Evolutionary conservation across 2,113 vertebrate genomes (phyloP).

Genomic region (Lanius collurio): DNA sequence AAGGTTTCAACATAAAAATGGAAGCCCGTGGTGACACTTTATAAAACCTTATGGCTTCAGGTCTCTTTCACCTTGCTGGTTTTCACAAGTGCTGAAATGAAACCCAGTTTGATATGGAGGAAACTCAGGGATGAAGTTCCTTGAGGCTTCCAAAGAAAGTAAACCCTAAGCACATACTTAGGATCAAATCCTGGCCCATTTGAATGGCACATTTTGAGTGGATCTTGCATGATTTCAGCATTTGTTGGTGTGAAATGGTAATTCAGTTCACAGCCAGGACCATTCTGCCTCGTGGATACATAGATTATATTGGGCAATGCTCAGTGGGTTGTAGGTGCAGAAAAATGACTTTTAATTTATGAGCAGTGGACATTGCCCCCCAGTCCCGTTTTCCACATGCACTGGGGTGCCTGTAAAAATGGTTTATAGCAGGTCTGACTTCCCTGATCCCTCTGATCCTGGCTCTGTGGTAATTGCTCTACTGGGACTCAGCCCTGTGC

Average conservation of each 20-base stretch:
- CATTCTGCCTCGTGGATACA: background rate
- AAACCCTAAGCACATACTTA: background rate
- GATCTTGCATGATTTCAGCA: background rate
- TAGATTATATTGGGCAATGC: background rate
- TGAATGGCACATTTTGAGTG: too few species aligned
- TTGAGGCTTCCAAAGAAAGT: background rate
- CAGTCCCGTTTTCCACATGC: background rate
- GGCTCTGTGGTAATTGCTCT: background rate
- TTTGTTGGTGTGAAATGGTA: background rate
- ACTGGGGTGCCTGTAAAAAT: background rate
- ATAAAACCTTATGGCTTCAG: background rate
- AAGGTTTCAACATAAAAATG: background rate
- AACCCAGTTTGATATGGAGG: background rate
- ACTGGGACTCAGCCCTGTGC: background rate
- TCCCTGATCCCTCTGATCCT: background rate
- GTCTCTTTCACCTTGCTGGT: background rate
- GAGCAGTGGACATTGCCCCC: background rate
- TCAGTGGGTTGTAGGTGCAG: background rate
- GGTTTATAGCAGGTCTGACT: background rate
- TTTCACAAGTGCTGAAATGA: background rate
- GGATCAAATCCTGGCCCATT: background rate
- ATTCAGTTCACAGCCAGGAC: background rate
- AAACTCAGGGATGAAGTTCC: background rate
- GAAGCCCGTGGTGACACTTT: background rate
- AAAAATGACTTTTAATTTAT: background rate